Evolutionary conservation across 2,113 vertebrate species (phyloP).

Genomic region (Bufo gargarizans): DNA sequence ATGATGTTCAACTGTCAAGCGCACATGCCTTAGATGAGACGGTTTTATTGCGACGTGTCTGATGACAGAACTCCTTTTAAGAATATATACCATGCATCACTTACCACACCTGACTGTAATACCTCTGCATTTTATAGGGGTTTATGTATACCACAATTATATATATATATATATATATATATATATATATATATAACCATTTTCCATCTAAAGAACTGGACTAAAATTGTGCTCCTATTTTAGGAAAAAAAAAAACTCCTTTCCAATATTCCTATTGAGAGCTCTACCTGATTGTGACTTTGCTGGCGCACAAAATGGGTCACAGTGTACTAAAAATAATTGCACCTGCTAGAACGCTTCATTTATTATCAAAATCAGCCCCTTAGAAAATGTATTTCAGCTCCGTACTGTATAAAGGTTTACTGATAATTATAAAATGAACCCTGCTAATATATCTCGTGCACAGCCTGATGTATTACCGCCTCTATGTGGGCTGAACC

Average conservation of each 20-base stretch:
- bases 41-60: too few species aligned
- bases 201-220: not conserved
- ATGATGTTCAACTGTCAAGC: too few species aligned
- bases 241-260: not conserved
- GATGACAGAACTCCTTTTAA: too few species aligned
- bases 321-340: conserved; percentile 37
- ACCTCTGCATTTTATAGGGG: too few species aligned
- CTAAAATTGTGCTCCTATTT: not conserved
- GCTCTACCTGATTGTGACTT: not conserved
- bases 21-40: too few species aligned
- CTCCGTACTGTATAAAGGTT: not conserved
- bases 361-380: not conserved
- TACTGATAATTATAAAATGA: conserved; percentile 10
- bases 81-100: too few species aligned
- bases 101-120: too few species aligned
- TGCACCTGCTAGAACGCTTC: not conserved
- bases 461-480: not conserved
- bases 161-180: too few species aligned
- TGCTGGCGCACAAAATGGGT: not conserved
- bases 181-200: too few species aligned
- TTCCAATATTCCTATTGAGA: not conserved
- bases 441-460: not conserved
- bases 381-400: conserved; percentile 6
- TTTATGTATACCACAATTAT: too few species aligned
- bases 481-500: conserved; percentile 8